Base-by-base conservation (phyloP, 2,797 vertebrate genomes). In the Emys orbicularis region DNA sequence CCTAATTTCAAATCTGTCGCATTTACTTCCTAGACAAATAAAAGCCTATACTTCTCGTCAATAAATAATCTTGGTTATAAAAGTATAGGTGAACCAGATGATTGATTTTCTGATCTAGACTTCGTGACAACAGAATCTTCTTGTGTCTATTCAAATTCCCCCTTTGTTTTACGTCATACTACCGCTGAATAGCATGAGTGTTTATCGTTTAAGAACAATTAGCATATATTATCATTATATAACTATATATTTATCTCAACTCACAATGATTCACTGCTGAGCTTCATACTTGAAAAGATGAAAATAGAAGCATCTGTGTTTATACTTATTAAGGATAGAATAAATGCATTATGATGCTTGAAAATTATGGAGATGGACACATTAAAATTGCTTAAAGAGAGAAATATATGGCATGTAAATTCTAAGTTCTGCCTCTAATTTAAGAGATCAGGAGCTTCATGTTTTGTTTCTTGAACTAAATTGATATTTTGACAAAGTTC, bases 61-160 rank as follows among this genome's bases (percentile, higher is more conserved):
- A 23, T 93, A 96, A 96, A 94, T 11, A 0, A 16, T 83, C 49
- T 31, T n/a, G 77, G 3, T 94, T 82, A 76, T 53, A 95, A 92
- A 84, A 94, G 37, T 79, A 15, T 5, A 53, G 57, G 3, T 23
- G 54, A 13, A 76, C 37, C 15, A 3, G 34, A 2, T 31, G 86
- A 31, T 31, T 93, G 2, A 77, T 92, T 92, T 91, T 54, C 19
- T 90, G 65, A 25, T 25, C 23, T 12, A 74, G 57, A 5, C 15
- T 87, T 59, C 59, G 13, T 18, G 88, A 56, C 6, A 11, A 34
- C 13, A 16, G 12, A 34, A 31, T 61, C 31, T 31, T 52, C 86
- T 76, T 79, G 2, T 5, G 6, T 19, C n/a, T 81, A 25, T 88
- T 57, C 49, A 31, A 37, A 11, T 83, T 81, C 82, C 59, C 50